Base-by-base conservation (phyloP, 2,113 vertebrate species). In the Mugil cephalus region DNA sequence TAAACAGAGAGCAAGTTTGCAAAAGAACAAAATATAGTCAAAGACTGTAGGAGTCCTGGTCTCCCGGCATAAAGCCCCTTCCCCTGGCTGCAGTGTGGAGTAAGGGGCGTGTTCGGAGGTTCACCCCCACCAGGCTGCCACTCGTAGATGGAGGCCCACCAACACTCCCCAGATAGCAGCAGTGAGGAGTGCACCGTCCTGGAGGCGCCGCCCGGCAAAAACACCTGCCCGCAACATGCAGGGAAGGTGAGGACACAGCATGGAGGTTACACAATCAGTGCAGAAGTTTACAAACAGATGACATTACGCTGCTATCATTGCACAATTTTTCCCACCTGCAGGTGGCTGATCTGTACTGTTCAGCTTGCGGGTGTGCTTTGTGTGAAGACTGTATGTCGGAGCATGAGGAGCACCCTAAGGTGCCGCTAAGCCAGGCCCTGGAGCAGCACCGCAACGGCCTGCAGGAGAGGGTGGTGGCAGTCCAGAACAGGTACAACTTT, bases 321-420 rank as follows among this genome's bases (percentile, higher is more conserved):
- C 15, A 3, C 5, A 3, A 30, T 30, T 30, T 19, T 4, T 14
- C 30, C 50, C 10, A 0, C n/a, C 51, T 43, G 30, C 86, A 99
- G 98, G 94, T 96, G 81, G 94, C 96, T 85, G 95, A 95, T n/a
- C 93, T 96, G 79, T 99, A 95, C 86, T 99, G 97, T 88, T 93
- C 94, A 50, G 91, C 92, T 52, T 99, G 98, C 7, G 94, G 96
- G 85, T 95, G 94, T 9, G 93, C 94, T 8, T 95, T 98, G 94
- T 99, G 98, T 89, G 94, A 92, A 17, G 97, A 99, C 74, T 99
- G 98, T 79, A 88, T 95, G 0, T 87, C 90, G 35, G 96, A 96
- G 43, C 98, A 99, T 0, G 94, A 92, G 0, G 96, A 96, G 19
- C 98, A 99, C 81, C 93, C 95, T 19, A 95, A 94, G 0, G 93